Conservation (phyloP, 2,888 invertebrate species). For the Dascillus cervinus region DNA sequence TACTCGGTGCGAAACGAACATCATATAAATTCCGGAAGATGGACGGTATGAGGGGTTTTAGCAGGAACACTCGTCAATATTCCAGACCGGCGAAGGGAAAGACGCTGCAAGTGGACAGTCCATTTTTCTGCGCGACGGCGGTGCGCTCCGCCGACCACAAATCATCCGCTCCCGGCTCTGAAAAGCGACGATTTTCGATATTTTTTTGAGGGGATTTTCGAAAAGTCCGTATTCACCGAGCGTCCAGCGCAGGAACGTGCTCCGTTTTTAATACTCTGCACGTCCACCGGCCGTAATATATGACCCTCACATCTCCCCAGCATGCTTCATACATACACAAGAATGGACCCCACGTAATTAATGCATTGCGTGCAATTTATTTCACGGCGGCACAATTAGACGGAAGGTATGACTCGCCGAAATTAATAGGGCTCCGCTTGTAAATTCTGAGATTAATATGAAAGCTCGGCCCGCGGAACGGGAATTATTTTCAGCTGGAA, state of each 20-base stretch:
- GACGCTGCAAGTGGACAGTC: slow-evolving; percentile 40
- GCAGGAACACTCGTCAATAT: slow-evolving; percentile 32
- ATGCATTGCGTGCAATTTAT: slow-evolving; percentile 39
- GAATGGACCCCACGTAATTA: slow-evolving; percentile 32
- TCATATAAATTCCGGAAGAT: slow-evolving; percentile 44
- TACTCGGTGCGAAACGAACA: slow-evolving; percentile 37
- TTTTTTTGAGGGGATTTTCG: too few relatives aligned
- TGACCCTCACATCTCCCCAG: slow-evolving; percentile 23
- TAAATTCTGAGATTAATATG: slow-evolving; percentile 44
- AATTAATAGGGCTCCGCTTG: too few relatives aligned
- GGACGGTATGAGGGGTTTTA: slow-evolving; percentile 31
- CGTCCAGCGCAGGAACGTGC: slow-evolving; percentile 43
- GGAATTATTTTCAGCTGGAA: too few relatives aligned
- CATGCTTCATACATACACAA: slow-evolving; percentile 33
- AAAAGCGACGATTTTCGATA: too few relatives aligned
- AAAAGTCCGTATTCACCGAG: too few relatives aligned
- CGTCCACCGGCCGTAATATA: slow-evolving; percentile 32
- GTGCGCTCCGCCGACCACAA: slow-evolving; percentile 31
- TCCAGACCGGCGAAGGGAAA: slow-evolving; percentile 27
- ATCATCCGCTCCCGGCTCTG: slow-evolving; percentile 32
- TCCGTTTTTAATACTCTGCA: slow-evolving; percentile 42
- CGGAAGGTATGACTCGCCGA: slow-evolving; percentile 32
- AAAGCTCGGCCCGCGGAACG: too few relatives aligned
- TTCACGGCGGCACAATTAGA: slow-evolving; percentile 39
- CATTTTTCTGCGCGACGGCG: slow-evolving; percentile 36